Base-by-base conservation (phyloP, 2,797 vertebrate genomes). In the Fringilla coelebs region DNA sequence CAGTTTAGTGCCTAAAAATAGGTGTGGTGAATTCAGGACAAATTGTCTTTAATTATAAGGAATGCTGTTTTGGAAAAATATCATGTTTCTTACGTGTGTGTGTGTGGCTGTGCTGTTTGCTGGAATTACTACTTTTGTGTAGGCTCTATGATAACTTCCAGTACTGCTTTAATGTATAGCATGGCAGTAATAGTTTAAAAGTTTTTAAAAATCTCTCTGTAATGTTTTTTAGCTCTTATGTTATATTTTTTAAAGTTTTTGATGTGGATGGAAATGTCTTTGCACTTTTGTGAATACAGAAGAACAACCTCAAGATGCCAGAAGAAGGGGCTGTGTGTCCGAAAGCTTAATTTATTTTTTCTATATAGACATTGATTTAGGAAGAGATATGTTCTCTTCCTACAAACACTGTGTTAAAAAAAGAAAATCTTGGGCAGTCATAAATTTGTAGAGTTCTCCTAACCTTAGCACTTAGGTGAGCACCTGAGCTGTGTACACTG, bases 1-100 rank as follows among this genome's bases (percentile, higher is more conserved):
- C 57, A 17, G 28, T 87, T 94, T 41, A 73, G 49, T 72, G 57
- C n/a, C 70, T 77, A 58, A 88, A 88, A 83, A 55, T 46, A 88
- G 38, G 1, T 67, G n/a, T 80, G 55, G 63, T 29, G 24, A 77
- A 45, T 63, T 91, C 52, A 71, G 68, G 58, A 58, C 43, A 89
- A 88, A 67, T n/a, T n/a, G 10, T 26, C 28, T 43, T 77, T 77
- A 63, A 85, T 87, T 73, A 28, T 21, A 62, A 60, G 21, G 36
- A 79, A 25, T 31, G 32, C 40, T 58, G 0, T 71, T 91, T 70
- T 88, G n/a, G 8, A 26, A 51, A 89, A 86, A 46, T 43, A 7
- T 4, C 0, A 0, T 83, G 46, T 11, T 28, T 19, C 41, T 45
- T 85, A 48, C 36, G 32, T 89, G 31, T 9, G 3, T 92, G 25